Evolutionary conservation across 2,113 vertebrate species (phyloP).

Genomic region (Odobenus rosmarus): DNA sequence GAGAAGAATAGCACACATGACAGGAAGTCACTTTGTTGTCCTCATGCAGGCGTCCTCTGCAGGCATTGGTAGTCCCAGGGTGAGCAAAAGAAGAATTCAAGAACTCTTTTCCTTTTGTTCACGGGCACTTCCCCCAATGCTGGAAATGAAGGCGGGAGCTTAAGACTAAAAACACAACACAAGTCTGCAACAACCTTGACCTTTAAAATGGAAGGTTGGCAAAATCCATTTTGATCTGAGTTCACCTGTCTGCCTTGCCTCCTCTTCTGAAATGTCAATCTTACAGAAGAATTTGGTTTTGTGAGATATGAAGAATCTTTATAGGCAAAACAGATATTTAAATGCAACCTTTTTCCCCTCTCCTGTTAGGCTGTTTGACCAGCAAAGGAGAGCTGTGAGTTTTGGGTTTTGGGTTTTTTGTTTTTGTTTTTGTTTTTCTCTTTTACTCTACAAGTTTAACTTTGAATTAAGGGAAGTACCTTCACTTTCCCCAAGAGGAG

Average conservation of each 20-base stretch:
- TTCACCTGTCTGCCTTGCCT: slow-evolving; percentile 84
- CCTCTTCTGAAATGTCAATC: slow-evolving; percentile 86
- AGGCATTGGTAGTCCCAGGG: not conserved
- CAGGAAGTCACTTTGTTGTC: slow-evolving; percentile 45
- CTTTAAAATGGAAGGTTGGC: slow-evolving; percentile 85
- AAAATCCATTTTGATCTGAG: slow-evolving; percentile 87
- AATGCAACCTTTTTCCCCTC: not conserved
- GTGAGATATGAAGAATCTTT: slow-evolving; percentile 79
- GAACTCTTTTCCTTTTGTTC: slow-evolving; percentile 17
- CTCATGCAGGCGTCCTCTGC: accelerated
- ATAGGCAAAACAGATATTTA: slow-evolving; percentile 73
- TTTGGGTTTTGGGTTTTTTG: not conserved
- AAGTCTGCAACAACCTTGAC: slow-evolving; percentile 77
- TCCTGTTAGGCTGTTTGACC: not conserved
- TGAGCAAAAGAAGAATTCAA: not conserved
- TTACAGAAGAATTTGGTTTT: slow-evolving; percentile 80
- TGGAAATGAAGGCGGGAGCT: slow-evolving; percentile 60
- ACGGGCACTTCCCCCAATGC: slow-evolving; percentile 47
- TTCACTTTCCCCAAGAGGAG: slow-evolving; percentile 62
- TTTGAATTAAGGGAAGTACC: slow-evolving; percentile 71
- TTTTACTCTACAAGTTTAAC: slow-evolving; percentile 59
- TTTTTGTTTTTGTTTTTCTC: not conserved
- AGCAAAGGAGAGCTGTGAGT: not conserved
- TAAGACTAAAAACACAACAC: slow-evolving; percentile 69
- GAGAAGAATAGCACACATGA: slow-evolving; percentile 22